Base-by-base conservation (phyloP, 2,888 invertebrate species). In the Endotricha flammealis region DNA sequence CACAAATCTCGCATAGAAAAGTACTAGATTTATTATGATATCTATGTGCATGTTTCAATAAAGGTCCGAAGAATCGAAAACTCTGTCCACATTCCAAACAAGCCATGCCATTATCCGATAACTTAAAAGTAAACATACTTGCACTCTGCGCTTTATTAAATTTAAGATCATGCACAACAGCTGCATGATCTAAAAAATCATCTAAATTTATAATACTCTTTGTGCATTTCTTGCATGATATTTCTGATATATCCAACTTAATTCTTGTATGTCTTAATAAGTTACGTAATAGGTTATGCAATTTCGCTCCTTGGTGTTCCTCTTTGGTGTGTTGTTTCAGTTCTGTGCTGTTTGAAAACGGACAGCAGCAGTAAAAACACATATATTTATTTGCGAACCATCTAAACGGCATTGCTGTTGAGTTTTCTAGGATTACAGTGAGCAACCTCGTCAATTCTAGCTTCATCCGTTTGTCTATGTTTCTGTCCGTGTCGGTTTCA, bases 1-100 rank as follows among this genome's bases (percentile, higher is more conserved):
- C 86, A 20, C 85, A 78, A 0, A 71, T 60, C 29, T 78, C 76
- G 33, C 78, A 78, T 0, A 75, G 12, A 12, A 56, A 72, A 0
- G 59, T 49, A 6, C 58, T 57, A 8, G 58, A 49, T 7, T 53
- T 64, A 11, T 61, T 69, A 8, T 77, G 76, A n/a, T 39, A 57
- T 30, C 66, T 67, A 27, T 76, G 57, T 0, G 53, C 49, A 12
- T 78, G 78, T 1, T 50, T 58, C 0, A 76, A 20, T 1, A 78
- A 40, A 0, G 70, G 50, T 0, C 71, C 66, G 23, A 77, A 77
- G 32, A 72, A 78, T 24, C 48, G 42, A 14, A 71, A 78, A 0
- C 54, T 49, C 17, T 70, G 51, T 0, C 59, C 63, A 17, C 78
- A 78, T 5, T 71, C 66, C 0, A 62, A 36, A 32, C 77, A 78